These are phyloP conservation scores for Oplegnathus fasciatus DNA, from an alignment of 2,113 vertebrate species.

Conservation along the genomic window DNA sequence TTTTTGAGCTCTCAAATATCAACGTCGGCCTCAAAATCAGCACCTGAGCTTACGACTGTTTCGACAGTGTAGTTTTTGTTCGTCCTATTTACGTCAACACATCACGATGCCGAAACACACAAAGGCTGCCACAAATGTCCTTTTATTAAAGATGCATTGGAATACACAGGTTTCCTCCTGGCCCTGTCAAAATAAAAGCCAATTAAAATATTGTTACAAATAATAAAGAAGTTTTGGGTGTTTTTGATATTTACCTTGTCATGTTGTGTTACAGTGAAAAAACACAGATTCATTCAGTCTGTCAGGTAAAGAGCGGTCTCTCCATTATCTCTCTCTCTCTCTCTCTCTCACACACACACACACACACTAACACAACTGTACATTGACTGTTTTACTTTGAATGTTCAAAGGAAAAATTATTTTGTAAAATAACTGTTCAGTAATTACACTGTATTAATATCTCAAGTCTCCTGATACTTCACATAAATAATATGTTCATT, in stretches of 20 bases:
- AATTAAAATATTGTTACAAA: neutral
- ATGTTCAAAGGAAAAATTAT: neutral
- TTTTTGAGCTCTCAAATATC: too few species aligned
- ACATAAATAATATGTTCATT: neutral
- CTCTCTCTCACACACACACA: neutral
- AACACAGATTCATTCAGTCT: conserved; percentile 6
- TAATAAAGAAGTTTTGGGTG: neutral
- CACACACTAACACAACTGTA: conserved; percentile 5
- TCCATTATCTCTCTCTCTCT: too few species aligned
- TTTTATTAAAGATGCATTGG: conserved; percentile 65
- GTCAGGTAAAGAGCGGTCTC: neutral
- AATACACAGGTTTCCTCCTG: conserved; percentile 45
- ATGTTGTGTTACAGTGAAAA: neutral
- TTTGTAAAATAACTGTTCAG: neutral
- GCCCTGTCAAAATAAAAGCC: conserved; percentile 40
- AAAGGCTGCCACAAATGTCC: conserved; percentile 22
- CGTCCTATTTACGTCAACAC: too few species aligned
- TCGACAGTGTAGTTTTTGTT: too few species aligned
- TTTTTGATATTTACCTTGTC: neutral
- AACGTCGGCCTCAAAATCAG: too few species aligned
- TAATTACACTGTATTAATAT: neutral
- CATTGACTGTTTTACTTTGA: neutral
- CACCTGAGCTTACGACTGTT: too few species aligned
- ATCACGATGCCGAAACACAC: neutral
- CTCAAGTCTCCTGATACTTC: neutral